Conservation (phyloP, 1,140 invertebrate genomes). For the Popillia japonica region DNA sequence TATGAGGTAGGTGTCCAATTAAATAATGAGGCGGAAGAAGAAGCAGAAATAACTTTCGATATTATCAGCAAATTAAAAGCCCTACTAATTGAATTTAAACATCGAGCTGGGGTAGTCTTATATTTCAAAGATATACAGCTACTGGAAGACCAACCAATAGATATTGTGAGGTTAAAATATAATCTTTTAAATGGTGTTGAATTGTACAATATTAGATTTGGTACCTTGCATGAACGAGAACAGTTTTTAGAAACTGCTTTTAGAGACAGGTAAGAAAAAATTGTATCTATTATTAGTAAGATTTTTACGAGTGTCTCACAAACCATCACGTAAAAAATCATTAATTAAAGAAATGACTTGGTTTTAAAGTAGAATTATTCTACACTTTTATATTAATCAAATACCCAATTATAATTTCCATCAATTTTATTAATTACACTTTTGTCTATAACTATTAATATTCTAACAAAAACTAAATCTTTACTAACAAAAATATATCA, state of each 20-base stretch:
- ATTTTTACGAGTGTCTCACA: neutral
- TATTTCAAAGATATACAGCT: neutral
- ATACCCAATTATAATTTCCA: too few species aligned
- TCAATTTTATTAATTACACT: too few species aligned
- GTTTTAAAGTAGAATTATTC: neutral
- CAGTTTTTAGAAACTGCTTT: neutral
- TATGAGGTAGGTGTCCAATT: neutral
- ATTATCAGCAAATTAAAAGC: neutral
- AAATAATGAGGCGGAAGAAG: neutral
- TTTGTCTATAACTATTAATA: too few species aligned
- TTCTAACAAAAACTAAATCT: too few species aligned
- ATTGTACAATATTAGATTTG: neutral
- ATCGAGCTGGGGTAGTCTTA: neutral
- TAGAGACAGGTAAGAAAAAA: neutral
- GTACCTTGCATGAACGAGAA: neutral
- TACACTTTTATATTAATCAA: too few species aligned
- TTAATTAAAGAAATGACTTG: too few species aligned
- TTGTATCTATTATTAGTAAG: neutral
- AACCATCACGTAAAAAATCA: neutral
- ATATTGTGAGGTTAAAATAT: slow-evolving; percentile 2
- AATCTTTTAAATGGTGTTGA: neutral
- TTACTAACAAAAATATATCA: too few species aligned
- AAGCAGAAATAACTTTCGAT: neutral
- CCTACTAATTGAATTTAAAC: neutral
- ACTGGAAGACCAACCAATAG: neutral